These are phyloP conservation scores for Epinotia brunnichana DNA, from an alignment of 2,888 invertebrate genomes.

Conservation along the genomic window DNA sequence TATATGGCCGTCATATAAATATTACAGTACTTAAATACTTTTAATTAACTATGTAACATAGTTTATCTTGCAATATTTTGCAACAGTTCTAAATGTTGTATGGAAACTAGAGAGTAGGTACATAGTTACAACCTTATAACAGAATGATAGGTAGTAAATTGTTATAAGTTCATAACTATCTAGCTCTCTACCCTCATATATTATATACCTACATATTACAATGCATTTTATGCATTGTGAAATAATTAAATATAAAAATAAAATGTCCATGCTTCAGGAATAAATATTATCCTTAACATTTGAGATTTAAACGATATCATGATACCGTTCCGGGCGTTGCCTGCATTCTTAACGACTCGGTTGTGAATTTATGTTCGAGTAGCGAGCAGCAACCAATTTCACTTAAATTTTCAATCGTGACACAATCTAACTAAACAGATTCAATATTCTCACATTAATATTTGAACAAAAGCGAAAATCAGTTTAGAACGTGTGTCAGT, in stretches of 20 bases:
- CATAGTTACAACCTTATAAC: not conserved
- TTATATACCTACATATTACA: not conserved
- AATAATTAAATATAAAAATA: not conserved
- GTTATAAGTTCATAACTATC: no score
- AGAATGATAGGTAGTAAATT: not conserved
- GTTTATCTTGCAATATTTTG: not conserved
- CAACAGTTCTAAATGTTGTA: not conserved
- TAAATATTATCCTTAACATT: not conserved
- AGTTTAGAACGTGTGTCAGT: no score
- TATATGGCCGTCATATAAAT: conserved; percentile 56
- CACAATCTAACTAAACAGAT: no score
- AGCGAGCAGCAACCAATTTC: no score
- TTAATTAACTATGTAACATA: not conserved
- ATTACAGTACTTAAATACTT: not conserved
- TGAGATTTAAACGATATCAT: not conserved
- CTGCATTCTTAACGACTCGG: not conserved
- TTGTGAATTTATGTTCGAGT: conserved; percentile 4
- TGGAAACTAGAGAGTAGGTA: not conserved
- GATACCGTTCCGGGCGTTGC: not conserved
- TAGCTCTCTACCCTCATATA: not conserved
- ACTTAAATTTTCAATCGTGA: no score
- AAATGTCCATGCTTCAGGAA: not conserved
- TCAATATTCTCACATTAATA: no score
- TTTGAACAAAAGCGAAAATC: not conserved
- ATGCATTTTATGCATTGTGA: not conserved